These are phyloP conservation scores for Embiotoca jacksoni DNA, from an alignment of 2,113 vertebrate species.

Conservation along the genomic window DNA sequence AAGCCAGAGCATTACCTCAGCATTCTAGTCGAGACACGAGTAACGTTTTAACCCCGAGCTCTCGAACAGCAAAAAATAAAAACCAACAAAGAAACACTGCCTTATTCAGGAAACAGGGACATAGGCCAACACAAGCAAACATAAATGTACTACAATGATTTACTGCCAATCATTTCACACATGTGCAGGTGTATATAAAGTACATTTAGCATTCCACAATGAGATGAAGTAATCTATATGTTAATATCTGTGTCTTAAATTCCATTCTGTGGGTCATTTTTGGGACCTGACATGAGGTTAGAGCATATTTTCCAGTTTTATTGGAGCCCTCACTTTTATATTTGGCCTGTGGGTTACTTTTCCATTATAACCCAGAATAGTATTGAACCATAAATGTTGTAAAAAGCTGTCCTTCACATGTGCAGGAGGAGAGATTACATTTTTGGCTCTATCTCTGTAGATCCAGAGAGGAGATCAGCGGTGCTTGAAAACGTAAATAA, in stretches of 20 bases:
- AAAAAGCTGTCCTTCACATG: constrained; percentile 47
- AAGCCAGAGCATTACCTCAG: constrained; percentile 79
- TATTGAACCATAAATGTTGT: constrained; percentile 53
- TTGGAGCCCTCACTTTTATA: constrained; percentile 55
- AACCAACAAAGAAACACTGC: constrained; percentile 76
- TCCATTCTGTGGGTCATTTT: constrained; percentile 69
- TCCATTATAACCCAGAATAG: constrained; percentile 61
- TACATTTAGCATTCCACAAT: constrained; percentile 66
- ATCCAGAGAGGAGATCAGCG: constrained; percentile 2
- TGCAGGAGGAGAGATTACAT: constrained; percentile 1
- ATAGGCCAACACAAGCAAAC: constrained; percentile 81
- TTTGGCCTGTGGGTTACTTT: constrained; percentile 68
- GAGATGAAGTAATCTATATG: constrained; percentile 76
- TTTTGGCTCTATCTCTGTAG: background rate
- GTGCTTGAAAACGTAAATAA: constrained; percentile 7
- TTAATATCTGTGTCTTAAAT: constrained; percentile 62
- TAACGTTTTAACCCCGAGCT: constrained; percentile 77
- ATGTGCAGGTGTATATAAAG: constrained; percentile 80
- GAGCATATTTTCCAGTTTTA: constrained; percentile 77
- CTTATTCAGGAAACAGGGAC: constrained; percentile 76
- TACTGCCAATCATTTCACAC: constrained; percentile 81
- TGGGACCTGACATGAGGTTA: constrained; percentile 61
- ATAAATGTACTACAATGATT: constrained; percentile 78
- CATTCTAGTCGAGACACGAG: constrained; percentile 77
- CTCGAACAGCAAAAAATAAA: constrained; percentile 59